Conservation (phyloP, 2,888 invertebrate genomes). For the Coremacera marginata region DNA sequence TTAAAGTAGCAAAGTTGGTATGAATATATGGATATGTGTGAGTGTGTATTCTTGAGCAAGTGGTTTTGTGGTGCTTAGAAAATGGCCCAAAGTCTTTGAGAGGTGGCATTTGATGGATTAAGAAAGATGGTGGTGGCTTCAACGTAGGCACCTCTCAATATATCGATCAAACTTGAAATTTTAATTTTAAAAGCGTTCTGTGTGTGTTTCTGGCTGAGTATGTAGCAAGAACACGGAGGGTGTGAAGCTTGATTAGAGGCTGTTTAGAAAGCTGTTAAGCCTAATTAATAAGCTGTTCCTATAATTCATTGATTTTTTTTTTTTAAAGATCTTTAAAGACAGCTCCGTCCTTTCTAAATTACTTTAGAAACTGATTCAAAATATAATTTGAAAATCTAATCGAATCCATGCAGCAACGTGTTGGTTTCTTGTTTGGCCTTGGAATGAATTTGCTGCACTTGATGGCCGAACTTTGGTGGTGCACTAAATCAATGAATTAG, state of each 20-base stretch:
- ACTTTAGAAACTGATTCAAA: neutral
- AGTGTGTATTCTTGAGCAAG: neutral
- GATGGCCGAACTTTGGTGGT: constrained; percentile 18
- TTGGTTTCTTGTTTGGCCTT: neutral
- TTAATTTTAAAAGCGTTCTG: constrained; percentile 50
- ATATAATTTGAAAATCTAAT: no score
- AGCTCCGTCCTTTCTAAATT: neutral
- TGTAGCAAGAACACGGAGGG: neutral
- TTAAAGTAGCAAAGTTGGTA: neutral
- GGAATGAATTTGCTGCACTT: constrained; percentile 9
- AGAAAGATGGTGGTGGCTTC: constrained; percentile 1
- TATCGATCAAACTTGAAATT: constrained; percentile 69
- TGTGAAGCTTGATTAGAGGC: neutral
- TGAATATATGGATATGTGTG: neutral
- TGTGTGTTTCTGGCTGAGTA: constrained; percentile 19
- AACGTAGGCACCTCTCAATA: constrained; percentile 50
- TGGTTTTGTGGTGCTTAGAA: constrained; percentile 24
- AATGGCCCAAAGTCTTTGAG: neutral
- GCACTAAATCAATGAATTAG: neutral
- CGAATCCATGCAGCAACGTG: neutral
- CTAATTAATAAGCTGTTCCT: no score
- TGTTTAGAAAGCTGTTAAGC: neutral
- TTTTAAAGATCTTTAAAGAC: neutral
- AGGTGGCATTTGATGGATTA: neutral
- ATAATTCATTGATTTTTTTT: neutral